Percentiles rank a stretch among this genome's conserved stretches.
Conservation (phyloP, 1,140 invertebrate genomes). For the Propsilocerus akamusi region DNA sequence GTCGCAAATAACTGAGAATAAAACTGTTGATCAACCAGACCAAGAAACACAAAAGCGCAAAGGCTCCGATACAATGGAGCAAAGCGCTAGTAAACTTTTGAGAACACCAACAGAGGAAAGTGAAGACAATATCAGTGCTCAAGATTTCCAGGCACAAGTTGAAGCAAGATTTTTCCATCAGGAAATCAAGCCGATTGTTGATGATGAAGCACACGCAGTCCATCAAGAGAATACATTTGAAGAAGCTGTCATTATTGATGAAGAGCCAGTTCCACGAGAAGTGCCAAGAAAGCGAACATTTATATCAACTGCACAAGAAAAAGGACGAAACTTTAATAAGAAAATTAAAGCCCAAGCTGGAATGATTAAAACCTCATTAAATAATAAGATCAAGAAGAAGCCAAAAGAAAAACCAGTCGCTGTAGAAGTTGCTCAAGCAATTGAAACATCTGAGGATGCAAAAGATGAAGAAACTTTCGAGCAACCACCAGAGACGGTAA, state of each 20-base stretch:
- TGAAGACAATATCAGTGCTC: slow-evolving; percentile 5
- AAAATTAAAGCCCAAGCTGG: slow-evolving; percentile 37
- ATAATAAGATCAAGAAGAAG: slow-evolving; percentile 29
- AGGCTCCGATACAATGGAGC: slow-evolving; percentile 10
- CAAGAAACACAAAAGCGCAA: slow-evolving; percentile 5
- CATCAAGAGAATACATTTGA: slow-evolving; percentile 19
- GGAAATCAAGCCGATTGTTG: slow-evolving; percentile 8
- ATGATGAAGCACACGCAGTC: slow-evolving; percentile 22
- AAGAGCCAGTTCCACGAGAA: slow-evolving; percentile 20
- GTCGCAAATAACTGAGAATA: slow-evolving; percentile 8
- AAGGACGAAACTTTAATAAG: slow-evolving; percentile 29
- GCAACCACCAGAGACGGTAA: slow-evolving; percentile 6
- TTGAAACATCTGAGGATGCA: slow-evolving; percentile 6
- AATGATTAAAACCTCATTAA: slow-evolving; percentile 35
- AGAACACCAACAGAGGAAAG: slow-evolving; percentile 15
- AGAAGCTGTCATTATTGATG: slow-evolving; percentile 24
- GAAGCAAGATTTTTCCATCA: slow-evolving; percentile 13
- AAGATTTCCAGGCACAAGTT: slow-evolving; percentile 12
- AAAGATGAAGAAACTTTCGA: not conserved
- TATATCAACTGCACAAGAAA: slow-evolving; percentile 28
- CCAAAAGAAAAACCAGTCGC: slow-evolving; percentile 14
- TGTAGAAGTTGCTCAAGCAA: slow-evolving; percentile 6
- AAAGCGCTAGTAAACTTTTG: slow-evolving; percentile 18
- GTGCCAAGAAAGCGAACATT: slow-evolving; percentile 26
- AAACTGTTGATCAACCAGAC: slow-evolving; percentile 11